Evolutionary conservation across 92 coral and sea anemone genomes (phyloP), one percentile per base, ranked within the genome.

Genomic region (Parazoanthus swiftii): DNA sequence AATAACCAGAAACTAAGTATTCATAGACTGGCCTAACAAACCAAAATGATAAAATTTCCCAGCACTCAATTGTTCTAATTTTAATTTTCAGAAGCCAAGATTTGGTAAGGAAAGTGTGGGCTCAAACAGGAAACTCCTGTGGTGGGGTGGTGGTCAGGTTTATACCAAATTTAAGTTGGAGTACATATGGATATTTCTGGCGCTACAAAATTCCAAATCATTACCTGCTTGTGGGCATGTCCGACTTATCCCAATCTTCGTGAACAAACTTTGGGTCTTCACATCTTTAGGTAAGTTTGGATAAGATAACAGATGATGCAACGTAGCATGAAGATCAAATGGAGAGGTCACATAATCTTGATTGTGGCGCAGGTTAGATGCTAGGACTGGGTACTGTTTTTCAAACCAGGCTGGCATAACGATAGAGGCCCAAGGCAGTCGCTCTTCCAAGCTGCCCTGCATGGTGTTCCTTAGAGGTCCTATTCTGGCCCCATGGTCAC

Each of bases 401-500:
- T 86, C 77, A 73, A 94, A 94, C 97, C 97, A 92, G 67, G 94
- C 75, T 67, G 97, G 97, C 56, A 92, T 80, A 0, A 91, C 93
- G n/a, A 94, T 92, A 8, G 94, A 92, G 25, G 93, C 89, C 95
- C 93, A 91, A 20, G 97, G 97, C 20, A 94, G 83, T 44, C 92
- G 91, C 86, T 94, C 97, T 81, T 94, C 97, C 36, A 90, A 65
- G 71, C 93, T 92, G 10, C 96, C 96, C 74, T 94, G 96, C 90
- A 94, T 94, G 20, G 96, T 88, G 91, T 94, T 94, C 54, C 96
- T 91, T 26, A 92, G 81, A 2, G 90, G 92, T 4, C 96, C 96
- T 65, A 94, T 89, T 68, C 96, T 88, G 71, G 96, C 93, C 9
- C 96, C 96, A 86, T 94, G 96, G 46, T 94, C 96, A 67, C 96